Evolutionary conservation across 1,140 invertebrate species (phyloP).

Genomic region (Drosophila funebris): DNA sequence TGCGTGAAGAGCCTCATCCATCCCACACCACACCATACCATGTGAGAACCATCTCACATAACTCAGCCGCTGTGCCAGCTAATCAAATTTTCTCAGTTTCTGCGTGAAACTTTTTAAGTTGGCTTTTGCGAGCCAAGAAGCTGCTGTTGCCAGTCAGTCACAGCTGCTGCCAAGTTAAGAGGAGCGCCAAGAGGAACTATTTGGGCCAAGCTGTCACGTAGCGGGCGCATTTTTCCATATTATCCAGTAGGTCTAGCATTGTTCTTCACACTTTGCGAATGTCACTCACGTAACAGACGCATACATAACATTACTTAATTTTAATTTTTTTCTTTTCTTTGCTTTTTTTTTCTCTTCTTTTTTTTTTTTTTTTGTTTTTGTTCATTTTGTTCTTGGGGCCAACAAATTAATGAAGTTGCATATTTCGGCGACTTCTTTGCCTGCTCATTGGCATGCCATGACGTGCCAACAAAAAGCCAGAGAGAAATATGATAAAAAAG

Average conservation of each 20-base stretch:
- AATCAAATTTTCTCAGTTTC: constrained; percentile 54
- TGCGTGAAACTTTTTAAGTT: constrained; percentile 41
- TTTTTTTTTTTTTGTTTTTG: constrained; percentile 24
- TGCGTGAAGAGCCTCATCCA: constrained; percentile 1
- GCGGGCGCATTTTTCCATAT: constrained; percentile 63
- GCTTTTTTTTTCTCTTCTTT: constrained; percentile 12
- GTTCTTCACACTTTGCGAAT: constrained; percentile 40
- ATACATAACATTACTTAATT: constrained; percentile 80
- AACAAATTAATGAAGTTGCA: constrained; percentile 62
- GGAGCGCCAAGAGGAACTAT: constrained; percentile 22
- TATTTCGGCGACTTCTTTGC: constrained; percentile 37
- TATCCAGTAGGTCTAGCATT: constrained; percentile 43
- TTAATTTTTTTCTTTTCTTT: constrained; percentile 45
- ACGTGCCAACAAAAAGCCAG: not conserved
- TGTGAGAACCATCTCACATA: constrained; percentile 9
- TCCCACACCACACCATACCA: not conserved
- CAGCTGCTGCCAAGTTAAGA: constrained; percentile 3
- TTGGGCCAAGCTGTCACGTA: constrained; percentile 61
- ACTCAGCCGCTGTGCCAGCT: constrained; percentile 29
- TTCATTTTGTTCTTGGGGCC: not conserved
- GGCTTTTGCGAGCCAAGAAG: constrained; percentile 8
- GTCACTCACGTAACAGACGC: constrained; percentile 76
- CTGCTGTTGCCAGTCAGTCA: not conserved
- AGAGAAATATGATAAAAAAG: not conserved
- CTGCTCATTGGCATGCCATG: constrained; percentile 2